A percentile compares a stretch with the other conserved stretches of the same genome.
Evolutionary conservation across 2,113 vertebrate species (phyloP).

Genomic region (Stegostoma tigrinum): DNA sequence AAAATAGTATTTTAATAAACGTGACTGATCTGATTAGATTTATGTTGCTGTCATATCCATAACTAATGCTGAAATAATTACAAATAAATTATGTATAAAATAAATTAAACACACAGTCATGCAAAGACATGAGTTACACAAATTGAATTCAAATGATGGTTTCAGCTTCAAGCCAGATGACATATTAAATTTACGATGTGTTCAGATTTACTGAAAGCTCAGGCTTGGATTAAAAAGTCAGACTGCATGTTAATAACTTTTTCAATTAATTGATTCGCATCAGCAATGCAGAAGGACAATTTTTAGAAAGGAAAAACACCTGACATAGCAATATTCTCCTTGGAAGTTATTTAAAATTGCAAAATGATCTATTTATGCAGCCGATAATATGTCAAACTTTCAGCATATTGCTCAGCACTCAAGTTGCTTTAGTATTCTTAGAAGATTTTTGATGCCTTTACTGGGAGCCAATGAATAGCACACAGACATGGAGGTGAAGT

Average conservation of each 20-base stretch:
- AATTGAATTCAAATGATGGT: conserved; percentile 21
- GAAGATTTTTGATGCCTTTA: background rate
- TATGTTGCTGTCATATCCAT: background rate
- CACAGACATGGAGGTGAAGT: background rate
- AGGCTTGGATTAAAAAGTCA: background rate
- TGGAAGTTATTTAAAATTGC: background rate
- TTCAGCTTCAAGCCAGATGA: background rate
- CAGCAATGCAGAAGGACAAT: background rate
- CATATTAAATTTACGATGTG: background rate
- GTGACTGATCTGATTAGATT: too few species aligned
- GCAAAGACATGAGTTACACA: background rate
- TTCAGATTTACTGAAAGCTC: background rate
- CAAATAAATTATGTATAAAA: background rate
- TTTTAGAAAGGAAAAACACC: background rate
- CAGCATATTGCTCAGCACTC: background rate
- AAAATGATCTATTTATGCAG: background rate
- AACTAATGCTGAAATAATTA: background rate
- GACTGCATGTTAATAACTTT: background rate
- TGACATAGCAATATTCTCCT: background rate
- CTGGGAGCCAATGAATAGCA: background rate
- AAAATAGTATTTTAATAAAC: background rate
- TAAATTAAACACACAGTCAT: background rate
- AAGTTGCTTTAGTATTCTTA: background rate
- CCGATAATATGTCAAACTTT: background rate
- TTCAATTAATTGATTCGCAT: background rate